Evolutionary conservation across 2,113 vertebrate genomes (phyloP).

Genomic region (Oryzias javanicus): DNA sequence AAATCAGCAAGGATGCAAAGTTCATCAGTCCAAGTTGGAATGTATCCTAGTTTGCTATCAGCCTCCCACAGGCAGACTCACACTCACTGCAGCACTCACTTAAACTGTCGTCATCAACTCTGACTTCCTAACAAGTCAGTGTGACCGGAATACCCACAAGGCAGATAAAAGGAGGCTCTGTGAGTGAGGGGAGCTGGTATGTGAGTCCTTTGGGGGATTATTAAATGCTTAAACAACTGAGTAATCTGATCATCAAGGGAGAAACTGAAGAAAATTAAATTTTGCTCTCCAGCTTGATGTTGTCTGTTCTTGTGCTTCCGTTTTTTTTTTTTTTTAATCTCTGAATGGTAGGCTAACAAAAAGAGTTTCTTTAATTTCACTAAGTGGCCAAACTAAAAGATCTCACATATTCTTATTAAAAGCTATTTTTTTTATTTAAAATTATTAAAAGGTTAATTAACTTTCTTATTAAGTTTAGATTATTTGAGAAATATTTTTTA

Average conservation of each 20-base stretch:
- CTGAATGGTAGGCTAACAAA: too few species aligned
- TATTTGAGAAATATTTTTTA: too few species aligned
- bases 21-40: neutral
- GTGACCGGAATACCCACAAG: constrained; percentile 55
- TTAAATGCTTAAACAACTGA: constrained; percentile 36
- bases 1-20: neutral
- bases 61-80: constrained; percentile 28
- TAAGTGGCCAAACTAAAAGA: too few species aligned
- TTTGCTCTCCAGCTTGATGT: constrained; percentile 8
- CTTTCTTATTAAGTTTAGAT: too few species aligned
- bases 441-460: too few species aligned
- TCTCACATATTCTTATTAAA: too few species aligned
- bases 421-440: too few species aligned
- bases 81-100: constrained; percentile 31
- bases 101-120: constrained; percentile 46
- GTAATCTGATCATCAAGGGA: constrained; percentile 42
- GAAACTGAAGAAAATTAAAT: neutral
- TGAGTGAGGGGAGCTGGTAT: constrained; percentile 32
- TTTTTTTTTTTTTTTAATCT: too few species aligned
- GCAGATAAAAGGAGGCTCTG: constrained; percentile 25
- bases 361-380: too few species aligned
- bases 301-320: neutral
- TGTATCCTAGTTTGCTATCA: constrained; percentile 16
- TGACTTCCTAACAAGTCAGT: constrained; percentile 53
- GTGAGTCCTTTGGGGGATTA: constrained; percentile 30